These are phyloP conservation scores for Pseudotriccus pelzelni DNA, from an alignment of 2,797 vertebrate genomes.

Conservation along the genomic window DNA sequence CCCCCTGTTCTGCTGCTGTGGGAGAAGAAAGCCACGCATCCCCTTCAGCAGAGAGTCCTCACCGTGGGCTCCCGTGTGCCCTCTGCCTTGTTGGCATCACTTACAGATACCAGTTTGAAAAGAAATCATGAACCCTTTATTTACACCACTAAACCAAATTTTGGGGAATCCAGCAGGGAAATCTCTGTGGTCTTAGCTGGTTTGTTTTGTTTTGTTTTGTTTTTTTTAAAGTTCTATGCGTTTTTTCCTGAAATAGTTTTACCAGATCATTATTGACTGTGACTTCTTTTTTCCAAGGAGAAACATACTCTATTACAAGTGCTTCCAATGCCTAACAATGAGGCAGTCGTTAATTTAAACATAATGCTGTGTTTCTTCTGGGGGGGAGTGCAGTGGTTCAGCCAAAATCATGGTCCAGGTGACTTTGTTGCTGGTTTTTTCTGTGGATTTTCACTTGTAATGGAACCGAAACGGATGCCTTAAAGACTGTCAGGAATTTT, in stretches of 20 bases:
- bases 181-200: fast-evolving
- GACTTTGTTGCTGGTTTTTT: not conserved
- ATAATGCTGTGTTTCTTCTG: not conserved
- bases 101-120: fast-evolving
- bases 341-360: not conserved
- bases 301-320: not conserved
- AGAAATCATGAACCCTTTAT: fast-evolving
- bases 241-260: not conserved
- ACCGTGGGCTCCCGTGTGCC: not conserved
- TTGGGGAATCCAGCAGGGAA: not conserved
- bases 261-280: not conserved
- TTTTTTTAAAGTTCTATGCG: not conserved
- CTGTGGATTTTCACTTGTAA: not conserved
- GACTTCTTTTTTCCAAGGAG: not conserved
- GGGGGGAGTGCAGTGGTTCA: not conserved
- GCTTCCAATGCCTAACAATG: not conserved
- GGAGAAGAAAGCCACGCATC: fast-evolving
- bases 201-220: not conserved
- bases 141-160: not conserved
- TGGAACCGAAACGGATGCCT: not conserved
- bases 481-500: not conserved
- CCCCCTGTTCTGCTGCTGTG: not conserved
- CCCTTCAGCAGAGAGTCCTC: fast-evolving
- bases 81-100: not conserved
- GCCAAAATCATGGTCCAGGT: not conserved